Percentiles rank a stretch among this genome's conserved stretches.
phyloP scores from a whole-genome alignment of 2,888 invertebrate species.

The Yponomeuta cagnagella region DNA sequence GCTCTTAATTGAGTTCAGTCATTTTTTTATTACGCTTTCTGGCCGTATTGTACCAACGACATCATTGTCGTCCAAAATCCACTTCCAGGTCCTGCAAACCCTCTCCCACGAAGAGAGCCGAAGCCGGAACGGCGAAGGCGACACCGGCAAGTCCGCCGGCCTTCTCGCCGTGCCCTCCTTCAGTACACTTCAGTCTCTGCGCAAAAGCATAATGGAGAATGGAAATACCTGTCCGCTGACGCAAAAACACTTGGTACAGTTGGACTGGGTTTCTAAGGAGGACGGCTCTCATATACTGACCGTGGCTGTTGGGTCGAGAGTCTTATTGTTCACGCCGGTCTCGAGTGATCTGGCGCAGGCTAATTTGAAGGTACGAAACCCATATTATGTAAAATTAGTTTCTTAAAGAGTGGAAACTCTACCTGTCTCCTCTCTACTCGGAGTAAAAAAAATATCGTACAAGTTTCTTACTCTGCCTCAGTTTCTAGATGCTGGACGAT shows the following conservation, averaged over 20 bases:
- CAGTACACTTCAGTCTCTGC: constrained; percentile 89
- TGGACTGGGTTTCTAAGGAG: constrained; percentile 99
- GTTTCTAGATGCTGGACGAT: no score
- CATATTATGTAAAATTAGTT: no score
- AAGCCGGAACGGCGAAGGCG: constrained; percentile 73
- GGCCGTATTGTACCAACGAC: no score
- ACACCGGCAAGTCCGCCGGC: constrained; percentile 73
- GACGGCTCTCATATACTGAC: constrained; percentile 99
- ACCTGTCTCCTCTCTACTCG: no score
- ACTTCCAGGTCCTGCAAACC: constrained; percentile 80
- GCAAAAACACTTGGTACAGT: constrained; percentile 94
- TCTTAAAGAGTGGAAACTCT: not conserved
- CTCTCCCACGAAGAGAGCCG: constrained; percentile 86
- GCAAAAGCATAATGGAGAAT: constrained; percentile 92
- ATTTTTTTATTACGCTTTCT: no score
- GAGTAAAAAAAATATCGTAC: not conserved
- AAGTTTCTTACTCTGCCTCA: not conserved
- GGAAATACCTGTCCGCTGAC: constrained; percentile 93
- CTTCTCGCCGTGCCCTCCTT: constrained; percentile 92
- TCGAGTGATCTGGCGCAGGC: constrained; percentile 96
- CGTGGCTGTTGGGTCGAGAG: constrained; percentile 95
- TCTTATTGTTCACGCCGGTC: constrained; percentile 93
- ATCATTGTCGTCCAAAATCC: no score
- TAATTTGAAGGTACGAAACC: constrained; percentile 81
- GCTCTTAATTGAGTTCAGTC: no score